Evolutionary conservation across 2,113 vertebrate genomes (phyloP), one percentile per base, ranked within the genome.

Genomic region (Tachuris rubrigastra): DNA sequence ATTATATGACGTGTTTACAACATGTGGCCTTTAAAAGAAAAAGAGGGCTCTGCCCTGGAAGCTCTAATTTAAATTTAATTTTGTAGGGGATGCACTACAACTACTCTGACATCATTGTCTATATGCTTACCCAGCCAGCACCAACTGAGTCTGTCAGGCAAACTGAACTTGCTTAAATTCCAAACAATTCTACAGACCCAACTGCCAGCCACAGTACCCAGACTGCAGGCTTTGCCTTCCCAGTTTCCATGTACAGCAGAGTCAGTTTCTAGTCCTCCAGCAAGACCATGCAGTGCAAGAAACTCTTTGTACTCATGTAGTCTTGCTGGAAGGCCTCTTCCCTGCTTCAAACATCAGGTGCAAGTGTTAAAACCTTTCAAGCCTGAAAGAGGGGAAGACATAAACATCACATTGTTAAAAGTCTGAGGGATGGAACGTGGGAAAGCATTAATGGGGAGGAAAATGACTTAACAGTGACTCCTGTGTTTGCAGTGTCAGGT

Each of bases 271-370:
- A 52, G 27, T 21, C 9, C 35, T 13, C 2, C 50, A 20, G 7
- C 0, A 0, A 73, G 58, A 68, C 18, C 23, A 30, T 8, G 25
- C 20, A 47, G 7, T 1, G 1, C 65, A 30, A 69, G 13, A 28
- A 28, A n/a, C n/a, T 22, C 56, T 56, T 46, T 53, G 8, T 50
- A 16, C 30, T 72, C 7, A 1, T 0, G 0, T 1, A 15, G 13
- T 41, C 46, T 55, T 76, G n/a, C 63, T 76, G n/a, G 28, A 92
- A 83, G n/a, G 22, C 53, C 33, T 31, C 59, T 76, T 3, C 14
- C n/a, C 30, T 74, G 16, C 14, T 53, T 78, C 53, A 68, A 39
- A 28, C 11, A 66, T n/a, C n/a, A 49, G 0, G 2, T 79, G 31
- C 25, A 71, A 63, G 39, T 21, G 39, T 55, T 84, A 60, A 65